These are phyloP conservation scores for Drosophila nasuta DNA, from an alignment of 1,140 invertebrate species.

Conservation along the genomic window DNA sequence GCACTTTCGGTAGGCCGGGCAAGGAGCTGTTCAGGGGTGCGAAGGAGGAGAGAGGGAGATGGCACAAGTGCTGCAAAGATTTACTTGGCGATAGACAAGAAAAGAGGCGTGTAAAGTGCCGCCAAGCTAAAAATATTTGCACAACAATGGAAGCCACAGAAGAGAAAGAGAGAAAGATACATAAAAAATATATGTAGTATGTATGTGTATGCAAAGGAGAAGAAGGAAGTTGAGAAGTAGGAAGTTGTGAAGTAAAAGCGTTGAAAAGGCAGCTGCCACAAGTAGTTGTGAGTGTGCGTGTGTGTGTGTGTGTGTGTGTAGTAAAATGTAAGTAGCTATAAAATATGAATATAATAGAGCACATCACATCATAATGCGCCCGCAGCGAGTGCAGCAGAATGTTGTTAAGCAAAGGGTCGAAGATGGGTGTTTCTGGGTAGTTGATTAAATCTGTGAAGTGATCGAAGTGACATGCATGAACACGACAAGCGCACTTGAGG, in stretches of 20 bases:
- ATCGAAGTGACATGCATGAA: constrained; percentile 67
- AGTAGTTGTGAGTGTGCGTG: neutral
- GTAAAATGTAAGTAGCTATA: constrained; percentile 72
- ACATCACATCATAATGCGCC: constrained; percentile 65
- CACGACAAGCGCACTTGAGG: constrained; percentile 59
- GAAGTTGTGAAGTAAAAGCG: constrained; percentile 6
- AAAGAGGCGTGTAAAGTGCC: constrained; percentile 63
- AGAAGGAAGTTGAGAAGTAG: constrained; percentile 1
- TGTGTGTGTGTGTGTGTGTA: constrained; percentile 20
- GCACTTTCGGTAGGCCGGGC: constrained; percentile 51
- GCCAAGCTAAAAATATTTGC: constrained; percentile 68
- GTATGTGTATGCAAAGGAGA: constrained; percentile 10
- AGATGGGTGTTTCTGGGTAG: constrained; percentile 26
- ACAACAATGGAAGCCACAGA: constrained; percentile 61
- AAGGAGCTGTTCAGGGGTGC: too few species aligned
- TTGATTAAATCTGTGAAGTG: constrained; percentile 67
- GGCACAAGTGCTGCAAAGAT: constrained; percentile 32
- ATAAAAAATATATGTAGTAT: constrained; percentile 14
- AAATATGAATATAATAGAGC: constrained; percentile 74
- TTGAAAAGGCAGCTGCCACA: constrained; percentile 27
- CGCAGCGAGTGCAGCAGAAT: constrained; percentile 44
- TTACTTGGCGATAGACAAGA: constrained; percentile 43
- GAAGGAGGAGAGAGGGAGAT: neutral
- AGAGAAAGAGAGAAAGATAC: constrained; percentile 29
- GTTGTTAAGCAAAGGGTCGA: neutral